Conservation (phyloP, 2,888 invertebrate genomes). For the Agrochola lota region DNA sequence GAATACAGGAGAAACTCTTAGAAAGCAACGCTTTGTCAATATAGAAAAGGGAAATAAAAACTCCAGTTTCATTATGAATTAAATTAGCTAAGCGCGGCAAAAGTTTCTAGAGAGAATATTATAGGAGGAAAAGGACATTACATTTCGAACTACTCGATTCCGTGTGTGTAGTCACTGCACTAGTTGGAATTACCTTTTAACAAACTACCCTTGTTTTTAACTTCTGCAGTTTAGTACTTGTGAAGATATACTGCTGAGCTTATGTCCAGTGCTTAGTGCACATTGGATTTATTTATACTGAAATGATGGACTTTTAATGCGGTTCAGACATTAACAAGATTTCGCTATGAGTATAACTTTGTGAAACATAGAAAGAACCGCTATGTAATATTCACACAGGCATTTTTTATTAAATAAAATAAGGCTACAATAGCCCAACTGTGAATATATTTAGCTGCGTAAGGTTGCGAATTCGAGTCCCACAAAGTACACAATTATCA, state of each 20-base stretch:
- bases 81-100: background rate
- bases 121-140: conserved; percentile 25
- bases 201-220: conserved; percentile 16
- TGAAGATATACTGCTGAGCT: background rate
- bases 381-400: too few relatives aligned
- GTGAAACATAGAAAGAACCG: too few relatives aligned
- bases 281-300: background rate
- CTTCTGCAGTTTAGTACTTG: conserved; percentile 20
- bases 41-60: background rate
- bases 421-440: background rate
- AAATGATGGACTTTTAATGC: background rate
- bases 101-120: conserved; percentile 27
- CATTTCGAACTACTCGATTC: conserved; percentile 27
- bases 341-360: background rate
- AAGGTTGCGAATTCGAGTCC: background rate
- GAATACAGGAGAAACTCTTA: background rate
- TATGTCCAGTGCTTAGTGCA: background rate
- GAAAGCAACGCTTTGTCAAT: background rate
- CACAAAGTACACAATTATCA: background rate
- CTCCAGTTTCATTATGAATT: background rate
- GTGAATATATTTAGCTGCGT: background rate
- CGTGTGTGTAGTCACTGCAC: conserved; percentile 25
- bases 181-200: conserved; percentile 29
- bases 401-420: too few relatives aligned
- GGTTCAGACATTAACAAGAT: background rate